Conservation (phyloP, 2,888 invertebrate genomes). For the Plagodis pulveraria region DNA sequence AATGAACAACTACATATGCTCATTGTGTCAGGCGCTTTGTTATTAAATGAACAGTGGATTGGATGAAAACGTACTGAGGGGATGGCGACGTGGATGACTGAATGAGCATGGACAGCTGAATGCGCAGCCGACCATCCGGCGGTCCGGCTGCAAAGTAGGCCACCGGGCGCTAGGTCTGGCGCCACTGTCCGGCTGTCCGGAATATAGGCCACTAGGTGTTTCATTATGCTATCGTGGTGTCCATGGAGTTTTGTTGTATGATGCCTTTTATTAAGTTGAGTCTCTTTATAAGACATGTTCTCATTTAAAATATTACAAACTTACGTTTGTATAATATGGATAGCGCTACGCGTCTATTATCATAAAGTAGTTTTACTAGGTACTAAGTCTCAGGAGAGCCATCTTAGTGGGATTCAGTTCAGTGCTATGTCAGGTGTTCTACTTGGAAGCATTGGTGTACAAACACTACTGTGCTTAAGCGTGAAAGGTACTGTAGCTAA, state of each 20-base stretch:
- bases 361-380: no score
- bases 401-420: no score
- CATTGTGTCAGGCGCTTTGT: slow-evolving; percentile 30
- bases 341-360: no score
- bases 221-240: slow-evolving; percentile 5
- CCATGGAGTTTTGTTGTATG: slow-evolving; percentile 1
- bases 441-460: no score
- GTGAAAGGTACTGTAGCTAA: no score
- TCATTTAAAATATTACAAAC: no score
- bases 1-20: slow-evolving; percentile 18
- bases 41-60: slow-evolving; percentile 49
- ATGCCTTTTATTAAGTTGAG: slow-evolving; percentile 5
- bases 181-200: slow-evolving; percentile 11
- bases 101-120: slow-evolving; percentile 42
- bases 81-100: slow-evolving; percentile 17
- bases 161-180: slow-evolving; percentile 16
- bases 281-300: no score
- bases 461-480: no score
- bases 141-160: slow-evolving; percentile 11
- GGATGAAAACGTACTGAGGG: slow-evolving; percentile 44
- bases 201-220: slow-evolving; percentile 11
- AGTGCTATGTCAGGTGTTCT: no score
- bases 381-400: no score
- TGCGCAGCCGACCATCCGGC: slow-evolving; percentile 3
- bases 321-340: no score